Base-by-base conservation (phyloP, 2,888 invertebrate species). In the Cheilosia grossa region DNA sequence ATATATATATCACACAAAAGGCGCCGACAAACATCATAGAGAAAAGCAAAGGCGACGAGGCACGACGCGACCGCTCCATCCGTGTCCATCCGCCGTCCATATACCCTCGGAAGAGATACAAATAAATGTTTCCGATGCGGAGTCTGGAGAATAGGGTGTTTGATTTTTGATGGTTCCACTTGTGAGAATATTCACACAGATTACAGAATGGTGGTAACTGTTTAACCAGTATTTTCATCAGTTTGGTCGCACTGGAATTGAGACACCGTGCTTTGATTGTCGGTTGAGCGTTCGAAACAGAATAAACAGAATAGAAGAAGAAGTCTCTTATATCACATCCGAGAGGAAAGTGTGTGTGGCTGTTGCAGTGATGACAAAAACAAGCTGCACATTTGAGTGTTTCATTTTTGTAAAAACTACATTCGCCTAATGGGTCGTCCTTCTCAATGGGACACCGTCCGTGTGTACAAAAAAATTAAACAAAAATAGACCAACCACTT, bases 11-110 rank as follows among this genome's bases (percentile, higher is more conserved):
- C 85, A 77, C 85, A 85, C 85, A 85, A 85, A 85, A 81, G 85
- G 81, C 77, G 85, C 85, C 85, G 85, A 85, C 85, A 81, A 81
- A 85, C 75, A 85, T 85, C 85, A 85, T 75, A 85, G 85, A 85
- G 85, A 67, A 75, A 80, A 81, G 80, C 66, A 63, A 64, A 63
- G 67, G 72, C 70, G 80, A 77, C 72, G 72, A 63, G 67, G 67
- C 73, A 63, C 66, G 81, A 54, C 72, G 44, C 73, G 63, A 82
- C 30, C 30, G 30, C 30, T 9, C 30, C 64, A 79, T 74, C 64
- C 83, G 73, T 83, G 83, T 83, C 80, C 80, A 74, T 81, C 61
- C 77, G 70, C 53, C 77, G 70, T 75, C 79, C 59, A 69, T 64
- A 72, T n/a, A 42, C 72, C 58, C 40, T 44, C 42, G 33, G 54